Evolutionary conservation across 2,888 invertebrate species (phyloP).

Genomic region (Pyrrhosoma nymphula): DNA sequence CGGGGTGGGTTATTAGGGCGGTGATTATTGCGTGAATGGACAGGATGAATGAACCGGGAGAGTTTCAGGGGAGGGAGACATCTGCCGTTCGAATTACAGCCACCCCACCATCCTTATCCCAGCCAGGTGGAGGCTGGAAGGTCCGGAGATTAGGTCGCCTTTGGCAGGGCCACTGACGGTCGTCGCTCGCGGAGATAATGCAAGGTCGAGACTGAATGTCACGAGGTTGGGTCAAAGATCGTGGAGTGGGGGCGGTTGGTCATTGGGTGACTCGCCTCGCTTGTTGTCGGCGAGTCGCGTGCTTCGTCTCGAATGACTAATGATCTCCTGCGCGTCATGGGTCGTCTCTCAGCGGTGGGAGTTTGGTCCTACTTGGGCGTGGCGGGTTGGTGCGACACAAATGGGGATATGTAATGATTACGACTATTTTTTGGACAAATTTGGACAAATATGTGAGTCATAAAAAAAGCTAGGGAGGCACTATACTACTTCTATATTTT

Average conservation of each 20-base stretch:
- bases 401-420: too few species aligned
- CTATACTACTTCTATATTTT: too few species aligned
- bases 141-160: not conserved
- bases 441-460: too few species aligned
- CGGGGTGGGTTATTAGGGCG: conserved; percentile 6
- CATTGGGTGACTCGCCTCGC: not conserved
- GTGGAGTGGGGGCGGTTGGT: not conserved
- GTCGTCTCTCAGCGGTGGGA: not conserved
- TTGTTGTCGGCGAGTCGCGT: not conserved
- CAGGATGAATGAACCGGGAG: not conserved
- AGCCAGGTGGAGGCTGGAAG: conserved; percentile 42
- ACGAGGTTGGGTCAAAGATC: not conserved
- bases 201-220: not conserved
- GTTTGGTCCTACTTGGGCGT: not conserved
- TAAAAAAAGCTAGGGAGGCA: too few species aligned
- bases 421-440: too few species aligned
- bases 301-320: not conserved
- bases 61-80: not conserved
- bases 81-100: conserved; percentile 34
- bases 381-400: not conserved
- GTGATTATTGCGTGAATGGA: conserved; percentile 37
- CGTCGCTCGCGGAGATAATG: not conserved
- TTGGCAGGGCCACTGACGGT: not conserved
- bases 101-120: not conserved
- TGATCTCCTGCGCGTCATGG: not conserved